Percentiles rank a stretch among this genome's conserved stretches.
Evolutionary conservation across 2,797 vertebrate species (phyloP).

Genomic region (Notamacropus eugenii): DNA sequence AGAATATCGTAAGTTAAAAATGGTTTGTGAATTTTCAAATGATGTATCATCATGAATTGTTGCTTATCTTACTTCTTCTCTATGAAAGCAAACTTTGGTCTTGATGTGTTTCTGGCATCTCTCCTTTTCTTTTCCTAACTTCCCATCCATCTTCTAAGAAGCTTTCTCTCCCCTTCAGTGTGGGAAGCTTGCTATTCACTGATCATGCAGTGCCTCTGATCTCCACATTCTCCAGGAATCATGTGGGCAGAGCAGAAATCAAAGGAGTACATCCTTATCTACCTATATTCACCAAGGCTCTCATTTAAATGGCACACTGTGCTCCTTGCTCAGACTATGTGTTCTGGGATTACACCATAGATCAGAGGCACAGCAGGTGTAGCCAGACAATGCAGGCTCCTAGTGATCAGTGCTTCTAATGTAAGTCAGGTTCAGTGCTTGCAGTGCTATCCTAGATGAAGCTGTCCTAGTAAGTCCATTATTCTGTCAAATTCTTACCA

Average conservation of each 20-base stretch:
- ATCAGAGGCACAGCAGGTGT: slow-evolving; percentile 59
- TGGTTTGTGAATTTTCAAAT: background rate
- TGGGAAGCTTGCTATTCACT: background rate
- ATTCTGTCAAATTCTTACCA: background rate
- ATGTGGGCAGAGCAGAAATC: slow-evolving; percentile 46
- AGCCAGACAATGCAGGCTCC: slow-evolving; percentile 47
- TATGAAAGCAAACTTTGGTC: background rate
- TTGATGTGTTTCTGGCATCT: background rate
- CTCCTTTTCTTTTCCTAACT: background rate
- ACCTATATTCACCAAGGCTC: background rate
- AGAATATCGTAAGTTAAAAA: background rate
- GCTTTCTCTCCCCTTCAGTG: background rate
- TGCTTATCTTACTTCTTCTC: background rate
- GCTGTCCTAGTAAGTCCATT: slow-evolving; percentile 33
- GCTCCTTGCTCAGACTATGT: background rate
- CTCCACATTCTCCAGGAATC: slow-evolving; percentile 15
- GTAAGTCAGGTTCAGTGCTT: slow-evolving; percentile 34
- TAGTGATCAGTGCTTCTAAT: slow-evolving; percentile 16
- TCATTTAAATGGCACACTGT: slow-evolving; percentile 50
- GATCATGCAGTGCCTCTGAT: slow-evolving; percentile 27
- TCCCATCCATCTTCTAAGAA: background rate
- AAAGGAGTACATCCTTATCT: slow-evolving; percentile 28
- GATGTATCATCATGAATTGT: background rate
- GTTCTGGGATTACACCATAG: slow-evolving; percentile 44
- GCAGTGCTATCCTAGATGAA: background rate